A percentile compares a stretch with the other conserved stretches of the same genome.
These are phyloP conservation scores for Andrena hattorfiana DNA, from an alignment of 2,888 invertebrate genomes.

Conservation along the genomic window DNA sequence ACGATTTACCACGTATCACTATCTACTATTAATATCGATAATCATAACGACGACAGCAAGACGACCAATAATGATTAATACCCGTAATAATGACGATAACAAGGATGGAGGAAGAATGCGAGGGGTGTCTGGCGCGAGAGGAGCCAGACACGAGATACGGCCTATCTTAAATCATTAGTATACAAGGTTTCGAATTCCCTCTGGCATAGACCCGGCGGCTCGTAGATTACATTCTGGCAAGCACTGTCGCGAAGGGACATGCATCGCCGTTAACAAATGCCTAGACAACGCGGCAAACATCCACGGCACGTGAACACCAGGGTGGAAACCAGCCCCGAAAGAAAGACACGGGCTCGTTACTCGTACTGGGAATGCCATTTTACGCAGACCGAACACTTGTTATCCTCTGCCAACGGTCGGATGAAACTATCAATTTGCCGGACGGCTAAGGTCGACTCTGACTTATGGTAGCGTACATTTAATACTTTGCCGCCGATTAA, in stretches of 20 bases:
- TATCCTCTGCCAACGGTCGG: conserved; percentile 54
- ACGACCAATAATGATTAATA: conserved; percentile 34
- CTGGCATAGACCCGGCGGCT: conserved; percentile 47
- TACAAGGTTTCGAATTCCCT: conserved; percentile 58
- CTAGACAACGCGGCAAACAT: conserved; percentile 54
- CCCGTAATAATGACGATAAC: conserved; percentile 31
- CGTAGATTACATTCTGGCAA: conserved; percentile 73
- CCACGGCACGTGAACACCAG: conserved; percentile 51
- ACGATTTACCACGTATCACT: conserved; percentile 48
- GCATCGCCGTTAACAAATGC: conserved; percentile 75
- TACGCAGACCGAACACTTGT: conserved; percentile 54
- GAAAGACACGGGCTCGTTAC: conserved; percentile 5
- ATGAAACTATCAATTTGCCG: conserved; percentile 61
- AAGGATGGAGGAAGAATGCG: conserved; percentile 12
- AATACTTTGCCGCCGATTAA: conserved; percentile 46
- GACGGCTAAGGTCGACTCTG: conserved; percentile 47
- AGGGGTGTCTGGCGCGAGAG: conserved; percentile 48
- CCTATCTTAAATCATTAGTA: conserved; percentile 49
- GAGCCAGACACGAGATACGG: conserved; percentile 4
- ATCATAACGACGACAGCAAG: conserved; percentile 27
- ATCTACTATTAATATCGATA: conserved; percentile 55
- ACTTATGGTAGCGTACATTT: conserved; percentile 39
- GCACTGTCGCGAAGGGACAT: conserved; percentile 66
- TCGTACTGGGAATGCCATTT: conserved; percentile 29
- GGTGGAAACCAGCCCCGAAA: background rate